These are phyloP conservation scores for Zapus hudsonius DNA, from an alignment of 2,113 vertebrate genomes.

Conservation along the genomic window DNA sequence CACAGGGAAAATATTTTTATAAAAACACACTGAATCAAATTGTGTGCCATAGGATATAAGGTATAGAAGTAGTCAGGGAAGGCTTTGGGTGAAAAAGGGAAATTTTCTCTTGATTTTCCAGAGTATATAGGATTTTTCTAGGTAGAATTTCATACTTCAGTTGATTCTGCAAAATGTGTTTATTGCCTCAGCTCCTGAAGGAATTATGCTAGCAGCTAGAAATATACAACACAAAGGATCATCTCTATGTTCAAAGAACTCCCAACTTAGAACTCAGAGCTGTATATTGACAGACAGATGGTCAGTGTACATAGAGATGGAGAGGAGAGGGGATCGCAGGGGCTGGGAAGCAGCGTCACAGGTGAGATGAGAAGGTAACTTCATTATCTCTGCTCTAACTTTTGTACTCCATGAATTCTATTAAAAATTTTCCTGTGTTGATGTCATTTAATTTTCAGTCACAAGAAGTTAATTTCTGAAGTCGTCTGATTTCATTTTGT, in stretches of 20 bases:
- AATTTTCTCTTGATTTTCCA: neutral
- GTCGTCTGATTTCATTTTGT: neutral
- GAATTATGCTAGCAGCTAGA: neutral
- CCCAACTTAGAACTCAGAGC: neutral
- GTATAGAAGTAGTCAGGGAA: neutral
- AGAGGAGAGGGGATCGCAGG: neutral
- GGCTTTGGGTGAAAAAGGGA: neutral
- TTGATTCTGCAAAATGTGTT: neutral
- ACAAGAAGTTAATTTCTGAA: slow-evolving; percentile 4
- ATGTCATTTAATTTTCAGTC: neutral
- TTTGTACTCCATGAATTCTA: neutral
- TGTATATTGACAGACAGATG: neutral
- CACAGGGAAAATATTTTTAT: neutral
- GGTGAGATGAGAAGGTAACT: neutral
- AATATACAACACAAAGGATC: neutral
- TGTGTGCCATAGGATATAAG: neutral
- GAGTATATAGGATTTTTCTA: neutral
- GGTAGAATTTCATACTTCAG: neutral
- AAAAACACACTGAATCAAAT: neutral
- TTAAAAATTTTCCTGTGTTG: neutral
- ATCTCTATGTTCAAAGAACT: neutral
- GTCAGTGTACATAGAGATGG: neutral
- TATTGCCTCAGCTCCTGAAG: neutral
- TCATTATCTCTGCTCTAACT: neutral
- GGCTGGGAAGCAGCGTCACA: neutral